phyloP scores from a whole-genome alignment of 2,113 vertebrate genomes.

The Vidua chalybeata region DNA sequence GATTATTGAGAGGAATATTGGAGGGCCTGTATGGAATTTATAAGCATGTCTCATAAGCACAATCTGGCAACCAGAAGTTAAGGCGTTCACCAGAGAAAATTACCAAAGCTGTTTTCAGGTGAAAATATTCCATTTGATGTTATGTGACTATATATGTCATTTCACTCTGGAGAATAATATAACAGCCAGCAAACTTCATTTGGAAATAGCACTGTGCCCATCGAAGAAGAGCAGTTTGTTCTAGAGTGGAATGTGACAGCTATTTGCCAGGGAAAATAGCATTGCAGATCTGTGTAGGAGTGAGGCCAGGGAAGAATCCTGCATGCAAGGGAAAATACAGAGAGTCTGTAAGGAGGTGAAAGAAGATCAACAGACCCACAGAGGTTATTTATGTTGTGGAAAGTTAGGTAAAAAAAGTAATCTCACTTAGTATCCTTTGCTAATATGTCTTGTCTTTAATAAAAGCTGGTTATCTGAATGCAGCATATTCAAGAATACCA shows the following conservation, averaged over 20 bases:
- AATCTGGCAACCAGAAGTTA: background rate
- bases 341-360: background rate
- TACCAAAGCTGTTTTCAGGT: background rate
- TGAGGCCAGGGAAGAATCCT: background rate
- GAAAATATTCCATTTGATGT: background rate
- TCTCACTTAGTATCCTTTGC: background rate
- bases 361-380: background rate
- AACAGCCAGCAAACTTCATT: background rate
- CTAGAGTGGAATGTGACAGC: background rate
- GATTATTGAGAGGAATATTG: background rate
- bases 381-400: background rate
- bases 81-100: background rate
- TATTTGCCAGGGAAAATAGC: background rate
- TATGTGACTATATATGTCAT: background rate
- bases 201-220: background rate
- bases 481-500: background rate
- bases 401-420: background rate
- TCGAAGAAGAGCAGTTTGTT: background rate
- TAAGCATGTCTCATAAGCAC: background rate
- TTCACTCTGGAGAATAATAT: background rate
- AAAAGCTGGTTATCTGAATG: background rate
- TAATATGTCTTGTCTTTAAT: background rate
- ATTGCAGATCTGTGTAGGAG: background rate
- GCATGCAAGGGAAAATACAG: background rate
- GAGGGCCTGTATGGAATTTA: background rate